These are phyloP conservation scores for Chlorocebus sabaeus DNA, from an alignment of 2,113 vertebrate genomes.

Conservation along the genomic window DNA sequence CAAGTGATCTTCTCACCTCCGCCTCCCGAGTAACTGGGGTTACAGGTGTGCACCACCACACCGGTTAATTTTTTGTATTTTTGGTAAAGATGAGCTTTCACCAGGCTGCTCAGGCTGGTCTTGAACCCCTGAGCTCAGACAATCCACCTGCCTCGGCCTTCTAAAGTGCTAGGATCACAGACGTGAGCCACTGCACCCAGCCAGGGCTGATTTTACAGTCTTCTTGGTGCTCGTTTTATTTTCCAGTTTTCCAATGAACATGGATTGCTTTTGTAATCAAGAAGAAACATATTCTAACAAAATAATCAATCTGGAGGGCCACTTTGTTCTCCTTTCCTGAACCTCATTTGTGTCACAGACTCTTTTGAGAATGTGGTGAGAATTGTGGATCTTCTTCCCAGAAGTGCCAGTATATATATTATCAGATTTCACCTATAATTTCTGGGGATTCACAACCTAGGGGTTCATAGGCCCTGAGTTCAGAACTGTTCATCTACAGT, in stretches of 20 bases:
- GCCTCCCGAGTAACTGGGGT: too few relatives aligned
- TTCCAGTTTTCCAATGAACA: not conserved
- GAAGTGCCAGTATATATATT: not conserved
- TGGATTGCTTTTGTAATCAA: not conserved
- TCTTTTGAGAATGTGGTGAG: not conserved
- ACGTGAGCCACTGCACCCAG: too few relatives aligned
- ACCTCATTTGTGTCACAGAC: not conserved
- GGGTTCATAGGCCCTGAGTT: not conserved
- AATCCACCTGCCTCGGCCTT: too few relatives aligned
- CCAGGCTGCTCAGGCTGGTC: too few relatives aligned
- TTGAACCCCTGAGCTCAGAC: too few relatives aligned
- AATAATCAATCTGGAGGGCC: not conserved
- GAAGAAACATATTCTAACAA: conserved; percentile 19
- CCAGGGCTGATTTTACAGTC: not conserved
- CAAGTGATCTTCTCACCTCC: too few relatives aligned
- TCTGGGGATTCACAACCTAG: not conserved
- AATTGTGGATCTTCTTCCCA: not conserved
- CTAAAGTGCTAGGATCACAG: too few relatives aligned
- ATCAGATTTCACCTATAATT: not conserved
- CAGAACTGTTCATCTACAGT: not conserved
- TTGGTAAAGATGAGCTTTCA: too few relatives aligned
- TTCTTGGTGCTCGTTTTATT: not conserved
- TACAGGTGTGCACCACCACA: too few relatives aligned
- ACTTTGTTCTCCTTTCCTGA: not conserved
- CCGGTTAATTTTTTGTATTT: too few relatives aligned